phyloP scores from a whole-genome alignment of 1,140 invertebrate species.

The Zophobas morio region DNA sequence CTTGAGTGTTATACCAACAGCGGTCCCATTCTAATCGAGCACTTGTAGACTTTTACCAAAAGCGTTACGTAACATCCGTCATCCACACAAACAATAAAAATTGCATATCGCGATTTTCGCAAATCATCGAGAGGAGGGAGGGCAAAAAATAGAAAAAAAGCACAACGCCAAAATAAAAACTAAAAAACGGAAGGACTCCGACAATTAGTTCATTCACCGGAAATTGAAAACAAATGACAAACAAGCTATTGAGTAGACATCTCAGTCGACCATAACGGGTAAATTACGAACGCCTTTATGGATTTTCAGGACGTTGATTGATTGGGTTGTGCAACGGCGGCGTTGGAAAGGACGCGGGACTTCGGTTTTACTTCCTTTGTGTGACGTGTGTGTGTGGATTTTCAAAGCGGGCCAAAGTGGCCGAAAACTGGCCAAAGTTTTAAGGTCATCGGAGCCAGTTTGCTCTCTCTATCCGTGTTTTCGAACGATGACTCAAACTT shows the following conservation, averaged over 20 bases:
- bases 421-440: too few relatives aligned
- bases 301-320: slow-evolving; percentile 41
- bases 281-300: slow-evolving; percentile 41
- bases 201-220: slow-evolving; percentile 56
- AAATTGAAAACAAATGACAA: slow-evolving; percentile 58
- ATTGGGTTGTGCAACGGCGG: background rate
- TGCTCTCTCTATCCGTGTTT: too few relatives aligned
- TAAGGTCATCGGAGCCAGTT: too few relatives aligned
- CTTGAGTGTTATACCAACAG: slow-evolving; percentile 22
- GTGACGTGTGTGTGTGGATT: too few relatives aligned
- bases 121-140: slow-evolving; percentile 15
- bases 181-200: slow-evolving; percentile 55
- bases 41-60: slow-evolving; percentile 41
- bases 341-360: background rate
- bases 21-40: slow-evolving; percentile 30
- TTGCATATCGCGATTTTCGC: slow-evolving; percentile 36
- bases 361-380: too few relatives aligned
- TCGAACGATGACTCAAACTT: too few relatives aligned
- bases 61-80: slow-evolving; percentile 39
- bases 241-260: slow-evolving; percentile 48
- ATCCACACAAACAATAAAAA: slow-evolving; percentile 20
- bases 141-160: slow-evolving; percentile 12
- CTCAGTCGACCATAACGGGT: slow-evolving; percentile 39
- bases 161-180: slow-evolving; percentile 44
- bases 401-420: too few relatives aligned